Percentiles rank a stretch among this genome's conserved stretches.
Evolutionary conservation across 2,888 invertebrate species (phyloP).

Genomic region (Anaspis maculata): DNA sequence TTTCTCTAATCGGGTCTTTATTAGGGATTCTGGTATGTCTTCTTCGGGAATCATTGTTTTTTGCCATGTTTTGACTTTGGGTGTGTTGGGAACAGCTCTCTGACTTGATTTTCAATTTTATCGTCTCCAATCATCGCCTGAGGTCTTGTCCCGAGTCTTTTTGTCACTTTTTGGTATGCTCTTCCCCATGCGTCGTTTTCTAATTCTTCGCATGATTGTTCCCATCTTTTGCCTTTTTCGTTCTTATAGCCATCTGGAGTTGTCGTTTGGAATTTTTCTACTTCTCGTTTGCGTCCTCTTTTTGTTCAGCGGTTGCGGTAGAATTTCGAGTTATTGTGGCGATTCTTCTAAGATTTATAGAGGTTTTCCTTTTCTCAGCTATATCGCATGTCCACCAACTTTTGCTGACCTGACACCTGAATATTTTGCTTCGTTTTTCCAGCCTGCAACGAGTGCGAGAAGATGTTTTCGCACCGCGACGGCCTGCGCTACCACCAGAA

Average conservation of each 20-base stretch:
- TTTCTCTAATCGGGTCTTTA: too few species aligned
- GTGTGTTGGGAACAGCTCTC: conserved; percentile 1
- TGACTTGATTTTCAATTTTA: not conserved
- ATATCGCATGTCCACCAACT: not conserved
- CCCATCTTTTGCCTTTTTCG: not conserved
- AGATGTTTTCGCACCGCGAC: conserved; percentile 41
- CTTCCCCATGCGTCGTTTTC: conserved; percentile 1
- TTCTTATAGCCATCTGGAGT: not conserved
- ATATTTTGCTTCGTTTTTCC: too few species aligned
- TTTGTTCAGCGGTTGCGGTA: too few species aligned
- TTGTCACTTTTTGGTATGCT: not conserved
- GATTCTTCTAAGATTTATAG: too few species aligned
- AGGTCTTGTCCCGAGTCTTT: not conserved
- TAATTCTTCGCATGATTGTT: not conserved
- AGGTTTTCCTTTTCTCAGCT: not conserved
- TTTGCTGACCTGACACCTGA: conserved; percentile 1
- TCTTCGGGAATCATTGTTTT: not conserved
- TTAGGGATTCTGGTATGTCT: not conserved
- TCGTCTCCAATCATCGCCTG: not conserved
- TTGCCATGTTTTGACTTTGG: too few species aligned
- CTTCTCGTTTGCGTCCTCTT: too few species aligned
- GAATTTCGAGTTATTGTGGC: too few species aligned
- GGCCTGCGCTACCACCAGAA: conserved; percentile 41
- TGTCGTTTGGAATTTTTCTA: not conserved
- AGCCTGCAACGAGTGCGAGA: conserved; percentile 42